Conservation (phyloP, 2,113 vertebrate genomes). For the Prionailurus bengalensis region DNA sequence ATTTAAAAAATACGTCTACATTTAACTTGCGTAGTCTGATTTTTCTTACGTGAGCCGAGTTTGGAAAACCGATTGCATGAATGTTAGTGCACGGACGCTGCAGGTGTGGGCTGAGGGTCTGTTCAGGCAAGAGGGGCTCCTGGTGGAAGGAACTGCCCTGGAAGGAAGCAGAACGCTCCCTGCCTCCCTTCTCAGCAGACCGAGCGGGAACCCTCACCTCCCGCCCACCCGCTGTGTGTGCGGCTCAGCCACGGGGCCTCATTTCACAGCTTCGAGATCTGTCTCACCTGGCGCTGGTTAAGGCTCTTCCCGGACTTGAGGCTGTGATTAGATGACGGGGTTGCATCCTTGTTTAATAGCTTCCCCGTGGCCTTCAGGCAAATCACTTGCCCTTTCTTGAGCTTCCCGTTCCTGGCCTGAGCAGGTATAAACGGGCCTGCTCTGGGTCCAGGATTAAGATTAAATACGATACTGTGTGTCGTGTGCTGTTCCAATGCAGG, state of each 20-base stretch:
- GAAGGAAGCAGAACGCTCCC: neutral
- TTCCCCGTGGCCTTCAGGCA: neutral
- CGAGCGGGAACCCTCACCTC: neutral
- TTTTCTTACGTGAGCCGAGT: neutral
- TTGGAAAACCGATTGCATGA: neutral
- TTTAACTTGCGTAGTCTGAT: neutral
- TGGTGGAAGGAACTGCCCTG: neutral
- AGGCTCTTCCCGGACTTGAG: no score
- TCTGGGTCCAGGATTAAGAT: neutral
- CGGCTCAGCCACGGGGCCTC: neutral
- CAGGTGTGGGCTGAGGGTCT: neutral
- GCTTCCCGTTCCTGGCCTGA: neutral
- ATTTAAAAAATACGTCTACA: neutral
- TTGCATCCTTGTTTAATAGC: neutral
- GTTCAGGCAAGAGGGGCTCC: neutral
- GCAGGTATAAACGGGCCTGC: neutral
- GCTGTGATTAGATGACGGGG: neutral
- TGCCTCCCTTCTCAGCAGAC: neutral
- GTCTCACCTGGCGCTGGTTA: rapidly evolving
- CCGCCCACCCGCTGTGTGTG: neutral
- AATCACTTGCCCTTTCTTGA: neutral
- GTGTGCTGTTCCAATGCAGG: neutral
- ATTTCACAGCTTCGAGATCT: neutral
- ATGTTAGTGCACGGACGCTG: neutral
- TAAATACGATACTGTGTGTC: neutral